Evolutionary conservation across 2,797 vertebrate species (phyloP), one percentile per base, ranked within the genome.

Genomic region (Tapera naevia): DNA sequence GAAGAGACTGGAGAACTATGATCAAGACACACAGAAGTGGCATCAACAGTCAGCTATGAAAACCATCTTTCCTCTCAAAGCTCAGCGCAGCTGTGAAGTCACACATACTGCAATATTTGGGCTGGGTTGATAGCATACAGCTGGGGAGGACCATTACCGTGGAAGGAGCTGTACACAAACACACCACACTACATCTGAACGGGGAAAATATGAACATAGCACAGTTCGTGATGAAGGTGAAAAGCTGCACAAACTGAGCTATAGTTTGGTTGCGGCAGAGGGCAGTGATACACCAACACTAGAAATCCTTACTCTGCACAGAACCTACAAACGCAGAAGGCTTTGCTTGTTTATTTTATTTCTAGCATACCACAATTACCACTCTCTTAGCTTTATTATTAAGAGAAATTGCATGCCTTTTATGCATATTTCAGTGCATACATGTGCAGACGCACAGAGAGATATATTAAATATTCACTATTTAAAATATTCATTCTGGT

Each of bases 131-230:
- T 24, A 48, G 46, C 46, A 24, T 10, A 48, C 54, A 35, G 35
- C 48, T 27, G 15, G 28, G 50, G 17, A 86, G 39, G 21, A 56
- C 17, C 11, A 12, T 10, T 30, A 13, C 14, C 1, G 0, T 3
- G 15, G 32, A 56, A 71, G 0, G 0, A 85, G 56, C 16, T 2
- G 18, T 62, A 35, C 14, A 53, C 22, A 25, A 50, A 27, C 0
- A 0, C 27, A 51, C 6, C n/a, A 13, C 8, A 9, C 41, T 4
- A 7, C 17, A 27, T 22, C 10, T 2, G 75, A 61, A 54, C 54
- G 67, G 58, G 53, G 51, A 72, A 41, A 30, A 1, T 0, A 16
- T 10, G 19, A 13, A 41, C 32, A 7, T 17, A 10, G 69, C 4
- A 1, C 2, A 3, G 43, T 11, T n/a, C 5, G 50, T 1, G 33